Evolutionary conservation across 2,888 invertebrate genomes (phyloP).

Genomic region (Apotomis turbidana): DNA sequence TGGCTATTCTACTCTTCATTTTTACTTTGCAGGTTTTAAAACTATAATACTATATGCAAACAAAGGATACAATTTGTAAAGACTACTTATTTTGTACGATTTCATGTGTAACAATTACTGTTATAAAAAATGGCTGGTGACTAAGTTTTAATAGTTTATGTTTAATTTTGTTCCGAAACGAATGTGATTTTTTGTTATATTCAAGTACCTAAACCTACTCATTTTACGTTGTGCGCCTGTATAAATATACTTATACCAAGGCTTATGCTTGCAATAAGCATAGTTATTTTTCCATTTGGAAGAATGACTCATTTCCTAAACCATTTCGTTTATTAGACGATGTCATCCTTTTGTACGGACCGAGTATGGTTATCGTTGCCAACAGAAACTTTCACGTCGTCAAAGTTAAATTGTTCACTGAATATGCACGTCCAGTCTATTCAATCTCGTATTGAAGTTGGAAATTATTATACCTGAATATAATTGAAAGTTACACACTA

Average conservation of each 20-base stretch:
- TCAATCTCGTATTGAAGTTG: not conserved
- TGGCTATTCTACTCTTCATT: not conserved
- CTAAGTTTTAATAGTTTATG: too few relatives aligned
- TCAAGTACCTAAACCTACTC: too few relatives aligned
- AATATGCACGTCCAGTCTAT: constrained; percentile 12
- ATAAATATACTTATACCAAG: too few relatives aligned
- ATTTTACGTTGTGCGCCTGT: too few relatives aligned
- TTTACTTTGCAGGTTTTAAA: not conserved
- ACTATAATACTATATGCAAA: too few relatives aligned
- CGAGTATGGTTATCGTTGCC: not conserved
- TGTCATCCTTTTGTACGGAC: not conserved
- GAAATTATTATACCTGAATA: not conserved
- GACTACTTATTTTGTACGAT: too few relatives aligned
- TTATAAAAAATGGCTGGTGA: too few relatives aligned
- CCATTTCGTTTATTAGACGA: not conserved
- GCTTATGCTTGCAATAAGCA: too few relatives aligned
- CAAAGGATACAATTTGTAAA: too few relatives aligned
- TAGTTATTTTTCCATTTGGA: not conserved
- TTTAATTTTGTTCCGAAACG: too few relatives aligned
- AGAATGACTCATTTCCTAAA: not conserved
- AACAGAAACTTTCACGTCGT: constrained; percentile 18
- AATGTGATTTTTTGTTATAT: too few relatives aligned
- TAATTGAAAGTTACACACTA: not conserved
- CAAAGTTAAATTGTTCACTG: constrained; percentile 8
- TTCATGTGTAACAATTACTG: too few relatives aligned